Base-by-base conservation (phyloP, 53 echinoderm and acorn worm genomes). In the Holothuria leucospilota region DNA sequence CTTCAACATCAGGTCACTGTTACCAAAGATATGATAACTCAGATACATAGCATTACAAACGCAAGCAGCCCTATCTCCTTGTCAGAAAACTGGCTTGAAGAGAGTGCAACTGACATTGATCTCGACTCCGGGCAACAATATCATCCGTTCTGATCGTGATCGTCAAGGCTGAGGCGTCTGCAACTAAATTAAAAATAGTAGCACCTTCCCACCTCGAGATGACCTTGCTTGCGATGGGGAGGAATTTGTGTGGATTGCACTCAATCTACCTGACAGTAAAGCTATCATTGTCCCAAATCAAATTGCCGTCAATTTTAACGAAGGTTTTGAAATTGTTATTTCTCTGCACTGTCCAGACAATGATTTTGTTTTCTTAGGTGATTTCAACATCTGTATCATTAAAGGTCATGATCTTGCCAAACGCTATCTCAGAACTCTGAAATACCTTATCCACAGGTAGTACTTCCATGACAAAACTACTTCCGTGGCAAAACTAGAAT, bases 101-200 rank as follows among this genome's bases (percentile, higher is more conserved):
- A n/a, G n/a, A n/a, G n/a, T n/a, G n/a, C n/a, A n/a, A n/a, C n/a
- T n/a, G n/a, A n/a, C n/a, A n/a, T n/a, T n/a, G n/a, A n/a, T n/a
- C n/a, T n/a, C n/a, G n/a, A n/a, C n/a, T n/a, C n/a, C n/a, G n/a
- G n/a, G n/a, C n/a, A n/a, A n/a, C n/a, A n/a, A n/a, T n/a, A n/a
- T n/a, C n/a, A n/a, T n/a, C n/a, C n/a, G n/a, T n/a, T n/a, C n/a
- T n/a, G n/a, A n/a, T n/a, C n/a, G n/a, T n/a, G n/a, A n/a, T n/a
- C n/a, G n/a, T n/a, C n/a, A n/a, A n/a, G 89, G 84, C 20, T 82
- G 89, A 6, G 79, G 80, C 7, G 84, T 89, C 20, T 72, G 63
- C 53, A 30, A 71, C 10, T 88, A 81, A 24, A 61, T 88, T 58
- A 81, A 27, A 14, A 60, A 89, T 30, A 62, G 63, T 29, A 5